Evolutionary conservation across 2,888 invertebrate genomes (phyloP), one percentile per base, ranked within the genome.

Genomic region (Tenodera sinensis): DNA sequence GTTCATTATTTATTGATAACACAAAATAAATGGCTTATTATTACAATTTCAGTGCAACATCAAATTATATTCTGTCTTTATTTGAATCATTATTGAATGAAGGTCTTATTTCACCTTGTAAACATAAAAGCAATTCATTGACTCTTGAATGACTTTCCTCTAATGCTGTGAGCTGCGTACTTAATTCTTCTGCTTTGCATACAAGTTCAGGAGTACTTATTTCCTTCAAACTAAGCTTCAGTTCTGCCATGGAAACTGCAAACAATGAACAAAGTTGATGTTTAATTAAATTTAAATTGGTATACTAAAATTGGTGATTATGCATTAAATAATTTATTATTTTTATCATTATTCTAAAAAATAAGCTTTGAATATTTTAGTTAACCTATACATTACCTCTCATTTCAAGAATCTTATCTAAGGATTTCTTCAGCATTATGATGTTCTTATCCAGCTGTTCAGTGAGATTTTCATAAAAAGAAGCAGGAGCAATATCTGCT

Each of bases 391-490:
- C 54, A 20, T 71, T 71, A 86, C 86, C 86, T 47, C 86, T 54
- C 28, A 86, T 30, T 27, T 71, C 86, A 86, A 86, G 86, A 86
- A 86, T 81, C 14, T 86, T 28, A n/a, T 86, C 86, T 25, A 86
- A 71, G n/a, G 28, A 86, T 15, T 71, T 86, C 25, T 86, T 86
- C 2, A 86, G 27, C 20, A 71, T 30, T 81, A 15, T 71, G 3
- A 71, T 28, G 12, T 12, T 81, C 4, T 86, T 47, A 81, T 86
- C 86, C 81, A 81, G 20, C 7, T 25, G 7, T 28, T 86, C 28
- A 28, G 20, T 30, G 3, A 71, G 81, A 15, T 7, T 30, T 81
- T 86, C 86, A 86, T 28, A 28, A 28, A 25, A 47, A 86, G 4
- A 71, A 3, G 15, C 54, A 71, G 54, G 54, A 3, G 20, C 25